phyloP scores from a whole-genome alignment of 2,888 invertebrate genomes.

The Gisinianus flammeolus region DNA sequence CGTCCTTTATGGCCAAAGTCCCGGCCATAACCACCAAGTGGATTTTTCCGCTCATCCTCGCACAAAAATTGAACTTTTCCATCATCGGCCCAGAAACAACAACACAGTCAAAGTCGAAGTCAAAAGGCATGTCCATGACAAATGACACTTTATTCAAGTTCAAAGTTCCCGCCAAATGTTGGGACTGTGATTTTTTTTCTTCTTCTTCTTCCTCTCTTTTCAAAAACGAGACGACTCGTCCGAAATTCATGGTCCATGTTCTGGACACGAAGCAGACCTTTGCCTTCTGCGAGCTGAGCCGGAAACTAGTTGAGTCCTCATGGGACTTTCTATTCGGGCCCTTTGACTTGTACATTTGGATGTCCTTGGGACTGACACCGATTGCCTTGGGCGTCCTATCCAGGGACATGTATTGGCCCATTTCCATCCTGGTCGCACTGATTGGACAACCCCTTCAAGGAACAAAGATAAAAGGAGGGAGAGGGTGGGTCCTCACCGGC shows the following conservation, averaged over 20 bases:
- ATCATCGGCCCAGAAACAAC: too few relatives aligned
- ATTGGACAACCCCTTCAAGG: background rate
- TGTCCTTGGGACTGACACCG: background rate
- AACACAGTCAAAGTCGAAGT: background rate
- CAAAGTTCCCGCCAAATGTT: background rate
- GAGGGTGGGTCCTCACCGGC: background rate
- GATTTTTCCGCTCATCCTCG: too few relatives aligned
- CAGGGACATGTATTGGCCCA: background rate
- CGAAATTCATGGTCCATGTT: too few relatives aligned
- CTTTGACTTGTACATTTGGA: background rate
- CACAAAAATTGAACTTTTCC: too few relatives aligned
- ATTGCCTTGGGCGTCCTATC: background rate
- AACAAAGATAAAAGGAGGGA: background rate
- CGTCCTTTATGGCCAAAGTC: too few relatives aligned
- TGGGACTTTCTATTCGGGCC: background rate
- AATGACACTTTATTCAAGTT: background rate
- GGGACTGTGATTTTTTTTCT: background rate
- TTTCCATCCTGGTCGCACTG: background rate
- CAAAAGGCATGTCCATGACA: background rate
- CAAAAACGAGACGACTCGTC: too few relatives aligned
- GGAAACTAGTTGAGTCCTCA: background rate
- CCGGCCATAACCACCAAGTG: too few relatives aligned
- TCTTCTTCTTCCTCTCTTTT: background rate
- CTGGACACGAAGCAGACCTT: background rate
- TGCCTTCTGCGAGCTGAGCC: background rate